A percentile compares a stretch with the other conserved stretches of the same genome.
Conservation (phyloP, 2,888 invertebrate species). For the Stenichneumon culpator region DNA sequence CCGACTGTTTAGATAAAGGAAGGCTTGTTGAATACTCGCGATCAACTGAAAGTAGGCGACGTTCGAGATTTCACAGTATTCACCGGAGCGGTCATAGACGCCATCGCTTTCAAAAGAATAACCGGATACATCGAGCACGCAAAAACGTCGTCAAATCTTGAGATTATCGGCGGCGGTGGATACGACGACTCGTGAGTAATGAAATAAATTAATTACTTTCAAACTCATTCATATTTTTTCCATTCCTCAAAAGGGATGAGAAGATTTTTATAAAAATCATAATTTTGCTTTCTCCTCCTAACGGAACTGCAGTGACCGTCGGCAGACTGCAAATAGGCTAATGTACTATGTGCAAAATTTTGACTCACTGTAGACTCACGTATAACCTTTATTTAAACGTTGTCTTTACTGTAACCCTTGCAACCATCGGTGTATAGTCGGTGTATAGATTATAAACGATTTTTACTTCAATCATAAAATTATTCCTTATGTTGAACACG, state of each 20-base stretch:
- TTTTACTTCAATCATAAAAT: too few species aligned
- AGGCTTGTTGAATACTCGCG: conserved; percentile 90
- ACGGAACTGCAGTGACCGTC: too few species aligned
- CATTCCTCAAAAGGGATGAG: too few species aligned
- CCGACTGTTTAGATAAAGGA: conserved; percentile 87
- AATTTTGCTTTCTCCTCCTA: not conserved
- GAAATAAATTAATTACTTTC: conserved; percentile 3
- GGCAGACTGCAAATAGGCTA: too few species aligned
- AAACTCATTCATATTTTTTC: not conserved
- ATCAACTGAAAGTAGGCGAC: conserved; percentile 94
- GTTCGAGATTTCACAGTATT: conserved; percentile 93
- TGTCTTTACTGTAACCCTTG: too few species aligned
- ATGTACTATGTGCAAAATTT: too few species aligned
- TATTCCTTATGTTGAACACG: too few species aligned
- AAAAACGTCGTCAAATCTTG: conserved; percentile 89
- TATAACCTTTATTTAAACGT: too few species aligned
- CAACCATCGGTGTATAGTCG: too few species aligned
- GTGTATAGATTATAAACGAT: too few species aligned
- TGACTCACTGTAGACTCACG: too few species aligned
- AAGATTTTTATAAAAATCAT: not conserved
- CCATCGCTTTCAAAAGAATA: conserved; percentile 95
- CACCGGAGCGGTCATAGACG: conserved; percentile 98
- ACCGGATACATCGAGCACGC: conserved; percentile 96
- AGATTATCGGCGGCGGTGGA: conserved; percentile 95
- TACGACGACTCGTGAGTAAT: conserved; percentile 90